Evolutionary conservation across 2,113 vertebrate genomes (phyloP).

Genomic region (Ptilorrhoa leucosticta): DNA sequence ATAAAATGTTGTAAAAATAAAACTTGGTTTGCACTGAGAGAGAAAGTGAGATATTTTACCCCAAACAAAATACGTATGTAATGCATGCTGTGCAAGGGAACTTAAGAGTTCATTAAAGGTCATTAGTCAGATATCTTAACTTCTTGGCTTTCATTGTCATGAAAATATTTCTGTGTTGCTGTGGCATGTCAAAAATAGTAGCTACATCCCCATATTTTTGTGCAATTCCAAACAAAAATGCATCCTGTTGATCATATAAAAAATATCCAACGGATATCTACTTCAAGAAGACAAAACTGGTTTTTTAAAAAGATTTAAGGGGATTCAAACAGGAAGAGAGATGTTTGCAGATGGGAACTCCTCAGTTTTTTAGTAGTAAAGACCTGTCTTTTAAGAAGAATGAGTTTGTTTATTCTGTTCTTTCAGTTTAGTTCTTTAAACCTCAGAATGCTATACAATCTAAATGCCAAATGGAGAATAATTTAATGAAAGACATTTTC

Average conservation of each 20-base stretch:
- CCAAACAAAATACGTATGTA: background rate
- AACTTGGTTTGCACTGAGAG: background rate
- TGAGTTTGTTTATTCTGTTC: background rate
- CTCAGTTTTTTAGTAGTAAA: background rate
- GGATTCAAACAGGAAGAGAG: conserved; percentile 22
- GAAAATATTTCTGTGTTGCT: background rate
- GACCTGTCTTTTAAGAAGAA: background rate
- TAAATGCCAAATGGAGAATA: background rate
- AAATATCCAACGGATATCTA: background rate
- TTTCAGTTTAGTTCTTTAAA: background rate
- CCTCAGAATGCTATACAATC: background rate
- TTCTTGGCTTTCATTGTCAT: background rate
- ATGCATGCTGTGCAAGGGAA: background rate
- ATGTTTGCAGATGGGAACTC: conserved; percentile 23
- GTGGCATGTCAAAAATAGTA: background rate
- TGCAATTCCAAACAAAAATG: conserved; percentile 11
- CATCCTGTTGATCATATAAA: conserved; percentile 56
- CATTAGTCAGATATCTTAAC: background rate
- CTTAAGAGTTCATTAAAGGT: background rate
- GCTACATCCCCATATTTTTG: background rate
- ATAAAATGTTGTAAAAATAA: background rate
- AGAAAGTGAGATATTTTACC: background rate
- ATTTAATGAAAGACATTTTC: background rate
- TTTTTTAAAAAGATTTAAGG: background rate
- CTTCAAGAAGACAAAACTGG: background rate